Base-by-base conservation (phyloP, 1,140 invertebrate species). In the Scylla paramamosain region DNA sequence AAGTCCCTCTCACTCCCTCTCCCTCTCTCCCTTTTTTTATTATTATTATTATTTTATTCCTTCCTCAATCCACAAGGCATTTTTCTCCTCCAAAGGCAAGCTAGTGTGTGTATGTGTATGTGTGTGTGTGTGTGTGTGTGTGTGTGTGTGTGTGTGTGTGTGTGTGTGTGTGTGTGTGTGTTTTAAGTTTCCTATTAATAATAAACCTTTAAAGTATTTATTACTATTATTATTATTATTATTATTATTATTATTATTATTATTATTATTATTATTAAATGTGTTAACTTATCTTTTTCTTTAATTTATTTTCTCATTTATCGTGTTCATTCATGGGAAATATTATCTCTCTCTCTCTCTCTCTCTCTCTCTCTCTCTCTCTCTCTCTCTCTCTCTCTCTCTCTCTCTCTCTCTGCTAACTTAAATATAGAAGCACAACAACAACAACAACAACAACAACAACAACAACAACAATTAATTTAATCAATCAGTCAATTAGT, bases 321-420 rank as follows among this genome's bases (percentile, higher is more conserved):
- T 14, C 28, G 84, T 32, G 29, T 1, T 25, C 7, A 32, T 14
- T 87, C 12, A 87, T 39, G 39, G 39, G 1, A 39, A 6, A 32
- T 86, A 39, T 39, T 39, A 1, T 39, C 39, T 39, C 39, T 39
- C 39, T 39, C 39, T 39, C 39, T 39, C 39, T 39, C 39, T 39
- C 39, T 39, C 39, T 39, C 84, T n/a, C 20, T 87, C 84, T 87
- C 20, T 87, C 84, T n/a, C 16, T 87, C 84, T 20, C 16, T 87
- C 84, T n/a, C 16, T 87, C 84, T n/a, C 20, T 87, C 84, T n/a
- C 20, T 87, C 84, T n/a, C 20, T 87, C 84, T n/a, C 20, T 87
- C 84, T n/a, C 12, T 59, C 52, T 16, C 10, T 59, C 52, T 16
- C 12, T 59, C 52, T 16, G 20, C 20, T 59, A 59, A 59, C 52